These are phyloP conservation scores for Craniophora ligustri DNA, from an alignment of 2,888 invertebrate genomes.

Conservation along the genomic window DNA sequence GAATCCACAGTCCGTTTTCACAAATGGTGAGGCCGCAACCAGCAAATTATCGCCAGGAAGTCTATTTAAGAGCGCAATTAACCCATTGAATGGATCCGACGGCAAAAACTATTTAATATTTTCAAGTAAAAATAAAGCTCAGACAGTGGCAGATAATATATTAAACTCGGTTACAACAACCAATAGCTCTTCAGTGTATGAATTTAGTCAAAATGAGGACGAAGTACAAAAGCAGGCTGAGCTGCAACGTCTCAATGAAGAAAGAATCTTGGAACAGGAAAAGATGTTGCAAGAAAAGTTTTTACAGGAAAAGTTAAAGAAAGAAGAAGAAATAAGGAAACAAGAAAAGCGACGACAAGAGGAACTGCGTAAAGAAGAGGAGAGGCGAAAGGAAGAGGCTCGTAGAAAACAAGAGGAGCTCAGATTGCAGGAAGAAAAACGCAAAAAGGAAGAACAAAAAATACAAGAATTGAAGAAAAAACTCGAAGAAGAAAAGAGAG, in stretches of 20 bases:
- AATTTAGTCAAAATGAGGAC: conserved; percentile 70
- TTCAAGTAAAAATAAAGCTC: conserved; percentile 76
- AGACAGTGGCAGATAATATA: conserved; percentile 75
- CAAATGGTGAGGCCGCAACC: conserved; percentile 64
- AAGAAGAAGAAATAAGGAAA: conserved; percentile 56
- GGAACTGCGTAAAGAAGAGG: conserved; percentile 57
- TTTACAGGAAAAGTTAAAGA: conserved; percentile 55
- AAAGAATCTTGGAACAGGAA: conserved; percentile 64
- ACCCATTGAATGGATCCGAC: conserved; percentile 60
- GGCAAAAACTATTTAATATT: conserved; percentile 73
- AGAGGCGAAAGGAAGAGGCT: conserved; percentile 53
- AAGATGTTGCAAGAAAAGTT: conserved; percentile 58
- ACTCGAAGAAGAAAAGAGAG: conserved; percentile 73
- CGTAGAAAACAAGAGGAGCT: conserved; percentile 53
- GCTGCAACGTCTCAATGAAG: conserved; percentile 56
- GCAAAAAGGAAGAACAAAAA: conserved; percentile 71
- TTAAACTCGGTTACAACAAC: conserved; percentile 66
- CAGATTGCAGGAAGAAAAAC: conserved; percentile 63
- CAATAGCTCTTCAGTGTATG: conserved; percentile 65
- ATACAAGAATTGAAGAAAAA: conserved; percentile 71
- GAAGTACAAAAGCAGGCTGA: conserved; percentile 47
- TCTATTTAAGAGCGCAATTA: conserved; percentile 76
- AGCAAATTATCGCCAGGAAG: conserved; percentile 71
- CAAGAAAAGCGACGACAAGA: conserved; percentile 56
- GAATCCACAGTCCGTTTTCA: conserved; percentile 54